Base-by-base conservation (phyloP, 2,113 vertebrate genomes). In the Mesitornis unicolor region DNA sequence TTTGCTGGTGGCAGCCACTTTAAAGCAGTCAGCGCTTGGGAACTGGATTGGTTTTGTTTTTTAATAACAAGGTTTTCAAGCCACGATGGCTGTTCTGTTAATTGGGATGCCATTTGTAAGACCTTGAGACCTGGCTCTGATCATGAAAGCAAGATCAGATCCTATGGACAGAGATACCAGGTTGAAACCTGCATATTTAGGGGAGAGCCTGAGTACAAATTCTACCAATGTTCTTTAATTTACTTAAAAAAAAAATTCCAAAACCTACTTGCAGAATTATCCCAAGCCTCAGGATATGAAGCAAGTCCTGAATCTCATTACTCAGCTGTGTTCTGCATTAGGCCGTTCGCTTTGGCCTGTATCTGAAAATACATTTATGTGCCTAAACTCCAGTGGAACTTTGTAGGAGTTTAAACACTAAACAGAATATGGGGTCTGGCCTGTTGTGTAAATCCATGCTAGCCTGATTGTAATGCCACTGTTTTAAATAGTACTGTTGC, bases 1-100 rank as follows among this genome's bases (percentile, higher is more conserved):
- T 94, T 94, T 93, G 82, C 90, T 90, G 61, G 71, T 96, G 93
- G 87, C 90, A 94, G 71, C 71, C 51, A 70, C 95, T 95, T 96
- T 83, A 94, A 95, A 96, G 91, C 33, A 36, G 3, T 57, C 67
- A 77, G 73, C 5, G 16, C 51, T 90, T 89, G 93, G 85, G 82
- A 95, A 80, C 79, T 54, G 71, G 35, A 26, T 61, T 93, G 75
- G 48, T 93, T 97, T 94, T 94, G 82, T 74, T 96, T 94, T 86
- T 93, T 86, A 80, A 77, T 94, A 95, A 80, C 1, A 0, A 91
- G 84, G 16, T 90, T 90, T 96, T 77, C 90, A 70, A 91, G 79
- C 63, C 33, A 36, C 5, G 8, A 16, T 77, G 63, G 29, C 78
- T 91, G 54, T 90, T 93, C 82, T 88, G 71, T 95, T 97, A 96